A percentile compares a stretch with the other conserved stretches of the same genome.
Evolutionary conservation across 2,888 invertebrate genomes (phyloP).

Genomic region (Polydrusus tereticollis): DNA sequence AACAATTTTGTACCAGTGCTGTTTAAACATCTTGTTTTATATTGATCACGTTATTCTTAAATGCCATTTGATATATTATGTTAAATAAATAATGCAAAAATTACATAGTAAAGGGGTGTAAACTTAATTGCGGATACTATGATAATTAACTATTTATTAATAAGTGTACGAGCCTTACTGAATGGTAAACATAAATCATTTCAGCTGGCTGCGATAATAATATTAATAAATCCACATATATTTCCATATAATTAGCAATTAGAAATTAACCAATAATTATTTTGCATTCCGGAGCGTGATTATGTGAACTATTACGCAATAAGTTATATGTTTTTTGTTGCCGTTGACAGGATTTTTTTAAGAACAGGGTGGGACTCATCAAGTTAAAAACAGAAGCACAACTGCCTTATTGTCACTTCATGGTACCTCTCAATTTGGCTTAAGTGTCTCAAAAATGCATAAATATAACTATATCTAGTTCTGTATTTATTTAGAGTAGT

Average conservation of each 20-base stretch:
- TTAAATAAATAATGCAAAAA: neutral
- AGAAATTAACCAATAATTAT: neutral
- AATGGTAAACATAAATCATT: neutral
- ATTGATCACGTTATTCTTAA: too few species aligned
- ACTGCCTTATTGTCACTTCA: too few species aligned
- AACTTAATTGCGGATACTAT: neutral
- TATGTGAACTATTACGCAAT: neutral
- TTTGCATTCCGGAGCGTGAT: neutral
- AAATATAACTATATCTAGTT: too few species aligned
- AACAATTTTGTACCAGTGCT: too few species aligned
- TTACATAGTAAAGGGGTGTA: conserved; percentile 1
- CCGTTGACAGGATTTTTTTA: too few species aligned
- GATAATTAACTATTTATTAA: neutral
- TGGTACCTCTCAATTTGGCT: too few species aligned
- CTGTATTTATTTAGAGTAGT: too few species aligned
- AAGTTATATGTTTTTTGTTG: neutral
- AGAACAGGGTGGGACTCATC: too few species aligned
- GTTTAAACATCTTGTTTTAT: neutral
- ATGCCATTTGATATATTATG: too few species aligned
- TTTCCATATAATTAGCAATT: neutral
- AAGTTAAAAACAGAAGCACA: too few species aligned
- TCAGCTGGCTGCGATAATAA: neutral
- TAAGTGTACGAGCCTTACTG: neutral
- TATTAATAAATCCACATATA: neutral
- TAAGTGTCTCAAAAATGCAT: too few species aligned